Percentiles rank a stretch among this genome's conserved stretches.
These are phyloP conservation scores for Xenopus laevis DNA, from an alignment of 2,113 vertebrate genomes.

Conservation along the genomic window DNA sequence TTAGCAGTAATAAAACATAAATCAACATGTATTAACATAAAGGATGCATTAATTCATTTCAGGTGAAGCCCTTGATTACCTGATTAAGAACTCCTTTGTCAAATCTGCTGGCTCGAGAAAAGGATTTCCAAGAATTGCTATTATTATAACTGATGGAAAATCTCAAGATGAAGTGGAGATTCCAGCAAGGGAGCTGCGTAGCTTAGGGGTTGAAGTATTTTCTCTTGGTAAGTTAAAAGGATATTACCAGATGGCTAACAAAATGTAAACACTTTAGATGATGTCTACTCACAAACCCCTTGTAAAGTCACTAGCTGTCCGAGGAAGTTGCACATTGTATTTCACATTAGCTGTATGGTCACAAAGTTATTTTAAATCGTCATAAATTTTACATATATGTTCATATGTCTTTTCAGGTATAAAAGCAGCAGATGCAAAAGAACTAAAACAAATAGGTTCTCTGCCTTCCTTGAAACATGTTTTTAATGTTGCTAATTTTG, in stretches of 20 bases:
- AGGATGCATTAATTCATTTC: slow-evolving; percentile 23
- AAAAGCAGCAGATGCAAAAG: slow-evolving; percentile 81
- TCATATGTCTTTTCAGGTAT: slow-evolving; percentile 66
- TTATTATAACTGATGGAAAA: slow-evolving; percentile 87
- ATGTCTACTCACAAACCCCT: too few species aligned
- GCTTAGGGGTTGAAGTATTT: slow-evolving; percentile 89
- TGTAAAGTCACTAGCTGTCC: too few species aligned
- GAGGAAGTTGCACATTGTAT: too few species aligned
- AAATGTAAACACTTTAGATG: too few species aligned
- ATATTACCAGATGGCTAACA: not conserved
- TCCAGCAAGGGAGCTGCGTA: slow-evolving; percentile 76
- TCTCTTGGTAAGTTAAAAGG: slow-evolving; percentile 74
- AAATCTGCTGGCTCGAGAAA: slow-evolving; percentile 79
- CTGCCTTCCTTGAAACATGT: slow-evolving; percentile 77
- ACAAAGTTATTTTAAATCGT: too few species aligned
- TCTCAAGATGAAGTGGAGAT: slow-evolving; percentile 83
- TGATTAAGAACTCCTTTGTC: slow-evolving; percentile 77
- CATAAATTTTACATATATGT: too few species aligned
- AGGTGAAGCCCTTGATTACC: slow-evolving; percentile 83
- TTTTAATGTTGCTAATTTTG: slow-evolving; percentile 76
- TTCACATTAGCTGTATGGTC: too few species aligned
- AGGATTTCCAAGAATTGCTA: slow-evolving; percentile 85
- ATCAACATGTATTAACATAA: too few species aligned
- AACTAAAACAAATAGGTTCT: slow-evolving; percentile 85
- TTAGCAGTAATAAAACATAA: too few species aligned